These are phyloP conservation scores for Macheiramphus alcinus DNA, from an alignment of 2,113 vertebrate species.

Conservation along the genomic window DNA sequence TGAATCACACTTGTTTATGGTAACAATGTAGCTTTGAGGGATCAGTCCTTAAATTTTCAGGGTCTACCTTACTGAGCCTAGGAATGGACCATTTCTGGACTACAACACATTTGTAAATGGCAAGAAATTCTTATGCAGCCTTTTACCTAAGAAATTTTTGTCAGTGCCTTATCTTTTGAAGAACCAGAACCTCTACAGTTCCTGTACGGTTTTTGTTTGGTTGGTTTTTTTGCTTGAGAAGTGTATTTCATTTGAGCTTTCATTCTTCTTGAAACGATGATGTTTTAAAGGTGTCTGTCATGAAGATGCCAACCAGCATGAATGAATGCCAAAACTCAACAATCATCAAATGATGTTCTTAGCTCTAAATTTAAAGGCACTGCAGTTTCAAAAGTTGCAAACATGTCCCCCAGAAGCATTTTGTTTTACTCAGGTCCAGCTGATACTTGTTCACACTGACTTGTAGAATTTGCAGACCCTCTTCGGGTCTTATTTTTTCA, in stretches of 20 bases:
- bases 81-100: conserved; percentile 72
- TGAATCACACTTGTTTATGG: conserved; percentile 64
- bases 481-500: conserved; percentile 11
- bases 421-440: conserved; percentile 70
- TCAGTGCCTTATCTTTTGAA: conserved; percentile 85
- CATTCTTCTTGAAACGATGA: conserved; percentile 48
- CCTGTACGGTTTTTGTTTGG: conserved; percentile 46
- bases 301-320: conserved; percentile 58
- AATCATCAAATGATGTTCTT: conserved; percentile 53
- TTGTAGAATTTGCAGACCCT: conserved; percentile 23
- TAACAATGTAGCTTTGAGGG: conserved; percentile 76
- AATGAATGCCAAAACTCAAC: conserved; percentile 64
- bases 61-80: conserved; percentile 79
- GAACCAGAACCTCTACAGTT: conserved; percentile 79
- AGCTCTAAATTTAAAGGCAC: conserved; percentile 69
- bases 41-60: conserved; percentile 75
- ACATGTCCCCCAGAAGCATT: conserved; percentile 58
- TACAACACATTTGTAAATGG: conserved; percentile 79
- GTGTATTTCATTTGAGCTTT: conserved; percentile 58
- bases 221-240: conserved; percentile 19
- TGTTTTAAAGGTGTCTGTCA: conserved; percentile 56
- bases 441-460: conserved; percentile 40
- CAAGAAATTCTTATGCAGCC: conserved; percentile 82
- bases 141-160: conserved; percentile 87
- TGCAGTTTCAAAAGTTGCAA: conserved; percentile 62